Percentiles rank a stretch among this genome's conserved stretches.
phyloP scores from a whole-genome alignment of 1,140 invertebrate genomes.

The Druon quercuslanigerum region DNA sequence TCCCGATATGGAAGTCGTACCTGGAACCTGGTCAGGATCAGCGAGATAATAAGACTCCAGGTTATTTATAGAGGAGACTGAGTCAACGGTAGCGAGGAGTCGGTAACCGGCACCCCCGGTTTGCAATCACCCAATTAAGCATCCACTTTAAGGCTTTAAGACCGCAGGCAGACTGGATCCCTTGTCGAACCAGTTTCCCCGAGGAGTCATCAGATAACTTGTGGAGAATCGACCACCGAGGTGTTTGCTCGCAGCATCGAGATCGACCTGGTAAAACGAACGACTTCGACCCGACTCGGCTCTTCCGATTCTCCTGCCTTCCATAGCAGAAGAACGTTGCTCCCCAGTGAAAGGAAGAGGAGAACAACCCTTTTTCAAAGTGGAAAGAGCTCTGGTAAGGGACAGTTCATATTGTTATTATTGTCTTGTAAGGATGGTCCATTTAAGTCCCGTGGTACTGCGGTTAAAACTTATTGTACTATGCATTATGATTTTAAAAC shows the following conservation, averaged over 20 bases:
- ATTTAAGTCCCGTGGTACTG: too few species aligned
- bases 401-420: too few species aligned
- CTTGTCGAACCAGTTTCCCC: slow-evolving; percentile 13
- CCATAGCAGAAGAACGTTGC: too few species aligned
- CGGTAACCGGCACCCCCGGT: background rate
- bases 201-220: background rate
- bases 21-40: slow-evolving; percentile 1
- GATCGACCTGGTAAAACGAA: background rate
- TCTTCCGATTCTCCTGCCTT: background rate
- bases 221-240: background rate
- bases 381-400: too few species aligned
- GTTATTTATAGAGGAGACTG: slow-evolving; percentile 35
- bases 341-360: too few species aligned
- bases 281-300: background rate
- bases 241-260: background rate
- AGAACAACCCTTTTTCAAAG: too few species aligned
- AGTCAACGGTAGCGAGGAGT: slow-evolving; percentile 1
- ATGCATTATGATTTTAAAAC: too few species aligned
- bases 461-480: too few species aligned
- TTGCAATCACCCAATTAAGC: slow-evolving; percentile 8
- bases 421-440: too few species aligned
- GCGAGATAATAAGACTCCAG: slow-evolving; percentile 18
- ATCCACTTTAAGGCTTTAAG: background rate
- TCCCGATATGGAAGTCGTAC: background rate
- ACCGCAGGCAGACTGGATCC: background rate